These are phyloP conservation scores for Lichenostomus cassidix DNA, from an alignment of 2,113 vertebrate species.

Conservation along the genomic window DNA sequence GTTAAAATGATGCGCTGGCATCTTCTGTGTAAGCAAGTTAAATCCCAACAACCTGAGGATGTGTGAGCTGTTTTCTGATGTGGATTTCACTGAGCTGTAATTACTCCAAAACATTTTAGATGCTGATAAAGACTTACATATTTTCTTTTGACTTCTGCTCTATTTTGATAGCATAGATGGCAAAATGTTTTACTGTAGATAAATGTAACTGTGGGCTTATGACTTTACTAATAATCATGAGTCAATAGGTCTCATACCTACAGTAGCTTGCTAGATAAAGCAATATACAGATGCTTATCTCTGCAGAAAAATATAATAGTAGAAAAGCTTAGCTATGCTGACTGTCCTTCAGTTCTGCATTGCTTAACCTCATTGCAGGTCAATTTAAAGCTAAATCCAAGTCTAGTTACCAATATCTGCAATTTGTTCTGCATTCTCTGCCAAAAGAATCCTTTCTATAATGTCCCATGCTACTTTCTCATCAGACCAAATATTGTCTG, in stretches of 20 bases:
- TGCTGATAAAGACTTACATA: neutral
- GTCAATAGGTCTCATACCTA: conserved; percentile 56
- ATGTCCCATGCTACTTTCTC: neutral
- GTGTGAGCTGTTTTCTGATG: neutral
- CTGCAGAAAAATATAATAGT: neutral
- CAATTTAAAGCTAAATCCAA: neutral
- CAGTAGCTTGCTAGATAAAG: conserved; percentile 22
- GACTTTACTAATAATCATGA: conserved; percentile 39
- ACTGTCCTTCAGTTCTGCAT: neutral
- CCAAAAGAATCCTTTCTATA: neutral
- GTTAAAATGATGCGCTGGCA: neutral
- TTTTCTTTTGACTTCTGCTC: conserved; percentile 46
- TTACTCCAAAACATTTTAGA: neutral
- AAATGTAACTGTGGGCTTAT: conserved; percentile 36
- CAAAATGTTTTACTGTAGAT: conserved; percentile 50
- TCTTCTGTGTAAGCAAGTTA: neutral
- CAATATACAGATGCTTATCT: conserved; percentile 1
- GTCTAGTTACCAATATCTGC: neutral
- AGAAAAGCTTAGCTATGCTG: neutral
- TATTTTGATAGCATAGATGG: conserved; percentile 38
- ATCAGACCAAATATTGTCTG: neutral
- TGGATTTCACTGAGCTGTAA: neutral
- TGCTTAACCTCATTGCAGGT: neutral
- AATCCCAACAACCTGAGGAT: neutral
- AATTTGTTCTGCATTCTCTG: neutral